Evolutionary conservation across 1,140 invertebrate species (phyloP), one percentile per base, ranked within the genome.

Genomic region (Stegodyphus mimosarum): DNA sequence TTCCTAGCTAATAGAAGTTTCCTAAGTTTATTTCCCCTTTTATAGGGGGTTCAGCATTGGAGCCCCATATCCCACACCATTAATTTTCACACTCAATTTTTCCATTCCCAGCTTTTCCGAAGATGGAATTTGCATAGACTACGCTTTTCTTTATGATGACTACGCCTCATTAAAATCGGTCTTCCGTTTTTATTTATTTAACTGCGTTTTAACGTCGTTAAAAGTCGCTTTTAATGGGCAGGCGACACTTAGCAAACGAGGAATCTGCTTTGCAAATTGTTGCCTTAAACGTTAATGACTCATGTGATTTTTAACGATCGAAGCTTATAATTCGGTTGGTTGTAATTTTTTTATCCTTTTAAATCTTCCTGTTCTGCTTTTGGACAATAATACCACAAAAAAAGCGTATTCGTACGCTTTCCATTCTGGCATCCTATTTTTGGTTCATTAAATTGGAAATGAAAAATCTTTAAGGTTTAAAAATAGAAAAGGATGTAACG

Each of bases 291-390:
- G 78, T 72, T 81, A 81, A 81, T 81, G 78, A 72, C 52, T 48
- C 51, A n/a, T 71, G 52, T 72, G 78, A 81, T 81, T 81, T 13
- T 81, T 81, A 81, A 81, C 78, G 78, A 81, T 81, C 49, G 78
- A 9, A 60, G 33, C 33, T 33, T 33, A 33, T 33, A 33, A 33
- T 33, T 33, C 33, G 33, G 33, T 67, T 67, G 17, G 33, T 18
- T 18, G 15, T 11, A 9, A 67, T 17, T 18, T 67, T 67, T 66
- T 66, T 67, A 18, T 67, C 17, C 66, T 6, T n/a, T 66, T 33
- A 33, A 33, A 33, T 33, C 33, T 33, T 78, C 48, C 50, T 50
- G 53, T 78, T 78, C 52, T 69, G 7, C 74, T 49, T 49, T 17
- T 49, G 60, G 13, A 51, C 60, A 66, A 64, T 55, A 15, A 17